phyloP scores from a whole-genome alignment of 2,888 invertebrate genomes.

The Drosophila maculinotata region DNA sequence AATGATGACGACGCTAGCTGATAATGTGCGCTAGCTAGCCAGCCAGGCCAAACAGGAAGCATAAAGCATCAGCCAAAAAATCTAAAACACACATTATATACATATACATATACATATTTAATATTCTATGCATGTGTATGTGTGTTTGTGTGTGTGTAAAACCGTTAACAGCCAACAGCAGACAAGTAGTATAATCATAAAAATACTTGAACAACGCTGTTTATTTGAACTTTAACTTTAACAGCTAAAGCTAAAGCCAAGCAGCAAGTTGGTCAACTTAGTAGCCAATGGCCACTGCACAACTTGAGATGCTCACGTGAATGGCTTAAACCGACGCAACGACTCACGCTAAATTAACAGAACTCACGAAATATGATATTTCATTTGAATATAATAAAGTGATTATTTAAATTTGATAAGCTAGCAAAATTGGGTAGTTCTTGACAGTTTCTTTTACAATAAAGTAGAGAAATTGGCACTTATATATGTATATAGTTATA shows the following conservation, averaged over 20 bases:
- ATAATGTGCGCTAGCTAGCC: slow-evolving; percentile 45
- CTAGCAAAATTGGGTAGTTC: too few relatives aligned
- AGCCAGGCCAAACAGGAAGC: slow-evolving; percentile 69
- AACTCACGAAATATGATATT: neutral
- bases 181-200: slow-evolving; percentile 72
- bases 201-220: slow-evolving; percentile 73
- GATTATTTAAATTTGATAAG: neutral
- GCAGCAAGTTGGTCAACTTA: slow-evolving; percentile 40
- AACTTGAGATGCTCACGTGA: slow-evolving; percentile 37
- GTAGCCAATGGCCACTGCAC: slow-evolving; percentile 38
- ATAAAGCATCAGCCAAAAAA: slow-evolving; percentile 63
- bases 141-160: slow-evolving; percentile 28
- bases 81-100: slow-evolving; percentile 27
- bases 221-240: slow-evolving; percentile 76
- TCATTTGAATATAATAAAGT: too few relatives aligned
- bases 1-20: slow-evolving; percentile 50
- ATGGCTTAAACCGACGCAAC: slow-evolving; percentile 3
- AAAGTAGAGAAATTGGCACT: too few relatives aligned
- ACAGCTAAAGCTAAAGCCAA: slow-evolving; percentile 24
- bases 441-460: neutral
- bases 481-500: too few relatives aligned
- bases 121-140: slow-evolving; percentile 12
- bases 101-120: neutral
- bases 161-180: slow-evolving; percentile 65
- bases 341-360: slow-evolving; percentile 12